A percentile compares a stretch with the other conserved stretches of the same genome.
These are phyloP conservation scores for Phyllopteryx taeniolatus DNA, from an alignment of 2,113 vertebrate genomes.

Conservation along the genomic window DNA sequence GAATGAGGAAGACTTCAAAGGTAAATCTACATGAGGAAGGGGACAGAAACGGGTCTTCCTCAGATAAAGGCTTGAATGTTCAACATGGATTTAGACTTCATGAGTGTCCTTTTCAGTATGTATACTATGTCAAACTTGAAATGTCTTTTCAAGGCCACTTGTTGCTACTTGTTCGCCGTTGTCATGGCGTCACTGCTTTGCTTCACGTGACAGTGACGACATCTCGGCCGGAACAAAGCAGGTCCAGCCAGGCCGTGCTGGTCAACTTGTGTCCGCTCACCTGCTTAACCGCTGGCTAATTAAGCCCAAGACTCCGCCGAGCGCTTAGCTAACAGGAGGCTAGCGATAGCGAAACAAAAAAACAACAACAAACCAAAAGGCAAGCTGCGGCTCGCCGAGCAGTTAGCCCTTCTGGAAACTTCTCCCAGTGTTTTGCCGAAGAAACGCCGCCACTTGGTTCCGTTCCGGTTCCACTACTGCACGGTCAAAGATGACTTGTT, in stretches of 20 bases:
- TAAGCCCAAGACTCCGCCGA: conserved; percentile 1
- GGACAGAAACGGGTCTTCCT: not conserved
- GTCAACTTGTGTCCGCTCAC: not conserved
- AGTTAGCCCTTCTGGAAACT: conserved; percentile 25
- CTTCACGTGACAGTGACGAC: not conserved
- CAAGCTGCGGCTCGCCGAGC: conserved; percentile 29
- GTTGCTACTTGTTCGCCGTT: not conserved
- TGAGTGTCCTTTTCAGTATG: not conserved
- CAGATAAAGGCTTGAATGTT: not conserved
- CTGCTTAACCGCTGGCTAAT: not conserved
- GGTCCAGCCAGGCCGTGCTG: conserved; percentile 4
- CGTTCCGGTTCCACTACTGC: not conserved
- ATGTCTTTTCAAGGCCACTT: not conserved
- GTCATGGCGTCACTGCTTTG: not conserved
- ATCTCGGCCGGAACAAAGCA: not conserved
- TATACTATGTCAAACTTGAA: not conserved
- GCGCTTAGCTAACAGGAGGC: conserved; percentile 27
- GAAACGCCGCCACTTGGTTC: not conserved
- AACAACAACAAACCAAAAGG: conserved; percentile 41
- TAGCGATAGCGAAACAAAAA: conserved; percentile 40
- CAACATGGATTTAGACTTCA: not conserved
- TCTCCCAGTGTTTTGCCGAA: not conserved
- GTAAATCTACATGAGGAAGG: conserved; percentile 16
- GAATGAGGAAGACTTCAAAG: conserved; percentile 28
- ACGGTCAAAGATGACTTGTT: not conserved